Evolutionary conservation across 1,140 invertebrate genomes (phyloP).

Genomic region (Lasioglossum baleicum): DNA sequence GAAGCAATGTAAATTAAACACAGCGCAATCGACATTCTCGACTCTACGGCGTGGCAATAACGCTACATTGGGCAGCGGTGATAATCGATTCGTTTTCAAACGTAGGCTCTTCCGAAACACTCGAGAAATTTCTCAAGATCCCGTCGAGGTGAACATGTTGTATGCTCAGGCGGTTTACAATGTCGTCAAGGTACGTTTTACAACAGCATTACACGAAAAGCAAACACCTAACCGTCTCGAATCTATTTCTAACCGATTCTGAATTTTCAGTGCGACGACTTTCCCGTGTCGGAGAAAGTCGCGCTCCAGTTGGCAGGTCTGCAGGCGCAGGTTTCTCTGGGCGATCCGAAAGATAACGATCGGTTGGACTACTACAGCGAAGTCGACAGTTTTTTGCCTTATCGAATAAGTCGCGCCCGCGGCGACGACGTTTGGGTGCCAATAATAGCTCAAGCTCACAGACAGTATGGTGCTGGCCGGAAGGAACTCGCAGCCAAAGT

Average conservation of each 20-base stretch:
- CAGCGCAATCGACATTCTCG: constrained; percentile 80
- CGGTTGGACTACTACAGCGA: constrained; percentile 89
- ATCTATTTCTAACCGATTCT: not conserved
- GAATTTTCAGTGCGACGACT: constrained; percentile 90
- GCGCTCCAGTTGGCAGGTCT: constrained; percentile 95
- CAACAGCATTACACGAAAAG: not conserved
- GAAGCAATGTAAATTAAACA: constrained; percentile 84
- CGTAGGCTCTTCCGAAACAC: constrained; percentile 93
- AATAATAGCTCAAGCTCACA: constrained; percentile 91
- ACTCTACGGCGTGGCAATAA: constrained; percentile 81
- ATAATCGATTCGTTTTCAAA: constrained; percentile 96
- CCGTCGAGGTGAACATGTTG: constrained; percentile 95
- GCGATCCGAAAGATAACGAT: constrained; percentile 88
- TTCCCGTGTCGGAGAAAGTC: constrained; percentile 96
- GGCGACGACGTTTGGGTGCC: constrained; percentile 91
- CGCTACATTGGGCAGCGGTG: constrained; percentile 87
- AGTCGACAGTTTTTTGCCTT: constrained; percentile 89
- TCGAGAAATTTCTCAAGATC: constrained; percentile 96
- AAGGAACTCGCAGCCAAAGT: constrained; percentile 95
- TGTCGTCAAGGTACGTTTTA: constrained; percentile 91
- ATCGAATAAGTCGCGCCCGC: constrained; percentile 86
- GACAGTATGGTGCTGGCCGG: constrained; percentile 94
- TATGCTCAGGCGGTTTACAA: constrained; percentile 97
- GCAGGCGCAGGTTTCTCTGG: constrained; percentile 95
- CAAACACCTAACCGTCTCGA: too few species aligned